Base-by-base conservation (phyloP, 2,113 vertebrate species). In the Acanthisitta chloris region DNA sequence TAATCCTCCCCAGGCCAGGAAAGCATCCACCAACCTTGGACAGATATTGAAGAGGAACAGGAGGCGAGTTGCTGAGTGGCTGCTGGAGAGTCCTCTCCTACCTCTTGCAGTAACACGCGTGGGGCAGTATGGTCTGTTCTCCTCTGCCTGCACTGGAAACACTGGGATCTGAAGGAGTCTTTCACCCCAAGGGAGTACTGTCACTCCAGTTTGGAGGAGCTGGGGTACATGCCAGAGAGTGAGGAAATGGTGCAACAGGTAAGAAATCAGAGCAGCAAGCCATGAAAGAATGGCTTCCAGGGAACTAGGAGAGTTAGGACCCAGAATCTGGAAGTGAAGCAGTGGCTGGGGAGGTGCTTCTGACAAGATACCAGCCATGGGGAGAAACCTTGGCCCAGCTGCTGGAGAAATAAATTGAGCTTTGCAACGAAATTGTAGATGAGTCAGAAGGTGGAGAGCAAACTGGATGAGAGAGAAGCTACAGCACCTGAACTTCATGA, bases 91-190 rank as follows among this genome's bases (percentile, higher is more conserved):
- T 76, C 61, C 52, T 8, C 9, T 33, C 7, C 17, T 71, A 26
- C 48, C 26, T 74, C 43, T 73, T 55, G 34, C 29, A 34, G 38
- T 87, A 70, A 58, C 3, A 3, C 13, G 33, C 7, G 12, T 2
- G 4, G 24, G 20, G 10, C 3, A 1, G 31, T 0, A 0, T 54
- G 33, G 18, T 78, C 73, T 49, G 5, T 21, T 90, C 8, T 61
- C 15, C 40, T 45, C 26, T 77, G 20, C 14, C 48, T 1, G 0
- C 14, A 17, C 59, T 74, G 55, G 55, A 85, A 90, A 78, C 1
- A 4, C 26, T 38, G 70, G 55, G 48, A 34, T 76, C 48, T 67
- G 61, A 80, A 83, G 12, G 57, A 46, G 20, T 28, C 14, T 92
- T 86, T 79, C 16, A 73, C 29, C 34, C 1, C 0, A 6, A 61